Evolutionary conservation across 2,888 invertebrate genomes (phyloP), one percentile per base, ranked within the genome.

Genomic region (Stramonita haemastoma): DNA sequence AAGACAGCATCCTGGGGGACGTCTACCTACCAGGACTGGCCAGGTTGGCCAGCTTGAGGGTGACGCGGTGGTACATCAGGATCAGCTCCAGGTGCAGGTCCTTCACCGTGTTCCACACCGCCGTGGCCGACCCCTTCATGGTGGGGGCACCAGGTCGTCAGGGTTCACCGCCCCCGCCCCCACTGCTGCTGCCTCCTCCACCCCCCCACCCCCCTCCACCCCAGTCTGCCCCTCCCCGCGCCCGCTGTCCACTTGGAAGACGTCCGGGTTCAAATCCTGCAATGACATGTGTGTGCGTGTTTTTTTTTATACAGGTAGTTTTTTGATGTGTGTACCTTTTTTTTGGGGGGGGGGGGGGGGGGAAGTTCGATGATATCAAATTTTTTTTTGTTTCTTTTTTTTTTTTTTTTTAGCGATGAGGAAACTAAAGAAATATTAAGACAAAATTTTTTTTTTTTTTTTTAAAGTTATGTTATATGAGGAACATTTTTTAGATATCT

Each of bases 61-160:
- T 95, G 36, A 96, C 94, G 60, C 96, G 91, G 90, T 95, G 95
- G 91, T 96, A 95, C 93, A 95, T 95, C 77, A 95, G 93, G 56
- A 95, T 92, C 86, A 96, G 93, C 89, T 96, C 96, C 73, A 95
- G 92, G 90, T 96, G 95, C 26, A 96, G 93, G 90, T 96, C 96
- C 90, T 94, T 95, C 77, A 95, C 94, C 11, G 94, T 95, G 92
- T 94, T 95, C 95, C 95, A 95, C 15, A 95, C 94, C 5, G 95
- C 93, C 2, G 93, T 93, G 22, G 95, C 93, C 56, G 94, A 92
- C 4, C 93, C 93, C 60, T 93, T 90, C 90, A 93, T 90, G 87
- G 91, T 93, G 66, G 92, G 93, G 93, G 93, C 15, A 93, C 88
- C 70, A 92, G 86, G 36, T 91, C 90, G 56, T 92, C 92, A 8